These are phyloP conservation scores for Chloroclysta siterata DNA, from an alignment of 2,888 invertebrate species.

Conservation along the genomic window DNA sequence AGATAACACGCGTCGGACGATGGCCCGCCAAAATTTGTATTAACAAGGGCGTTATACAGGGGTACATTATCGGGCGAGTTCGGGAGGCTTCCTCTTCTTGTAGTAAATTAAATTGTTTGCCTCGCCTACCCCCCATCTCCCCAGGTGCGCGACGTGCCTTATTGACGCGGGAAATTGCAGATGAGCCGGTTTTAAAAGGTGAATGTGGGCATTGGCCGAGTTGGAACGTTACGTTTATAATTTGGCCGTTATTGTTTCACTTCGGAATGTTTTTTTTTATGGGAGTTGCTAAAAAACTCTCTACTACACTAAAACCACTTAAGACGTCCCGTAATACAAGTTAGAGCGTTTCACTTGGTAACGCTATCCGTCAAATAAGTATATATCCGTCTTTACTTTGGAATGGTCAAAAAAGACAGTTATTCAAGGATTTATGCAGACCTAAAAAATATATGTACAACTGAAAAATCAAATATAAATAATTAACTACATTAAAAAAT, in stretches of 20 bases:
- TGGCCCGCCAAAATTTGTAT: constrained; percentile 69
- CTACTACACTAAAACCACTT: too few species aligned
- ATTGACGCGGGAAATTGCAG: constrained; percentile 36
- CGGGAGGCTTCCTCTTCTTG: constrained; percentile 50
- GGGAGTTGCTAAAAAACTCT: too few species aligned
- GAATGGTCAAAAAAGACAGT: too few species aligned
- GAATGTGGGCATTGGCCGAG: constrained; percentile 31
- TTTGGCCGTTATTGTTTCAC: background rate
- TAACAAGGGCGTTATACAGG: constrained; percentile 64
- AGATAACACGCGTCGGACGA: constrained; percentile 46
- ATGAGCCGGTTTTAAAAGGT: constrained; percentile 35
- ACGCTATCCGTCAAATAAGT: too few species aligned
- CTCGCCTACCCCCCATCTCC: constrained; percentile 41
- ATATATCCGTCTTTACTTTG: too few species aligned
- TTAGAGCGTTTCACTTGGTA: too few species aligned
- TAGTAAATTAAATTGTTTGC: constrained; percentile 78
- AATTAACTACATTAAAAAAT: too few species aligned
- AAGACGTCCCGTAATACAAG: too few species aligned
- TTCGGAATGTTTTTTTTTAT: too few species aligned
- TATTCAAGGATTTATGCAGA: too few species aligned
- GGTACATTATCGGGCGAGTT: constrained; percentile 69
- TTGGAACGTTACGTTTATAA: constrained; percentile 8
- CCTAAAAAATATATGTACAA: too few species aligned
- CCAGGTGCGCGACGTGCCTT: constrained; percentile 47
- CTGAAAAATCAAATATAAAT: too few species aligned